These are phyloP conservation scores for Belgica antarctica DNA, from an alignment of 2,888 invertebrate species.

Conservation along the genomic window DNA sequence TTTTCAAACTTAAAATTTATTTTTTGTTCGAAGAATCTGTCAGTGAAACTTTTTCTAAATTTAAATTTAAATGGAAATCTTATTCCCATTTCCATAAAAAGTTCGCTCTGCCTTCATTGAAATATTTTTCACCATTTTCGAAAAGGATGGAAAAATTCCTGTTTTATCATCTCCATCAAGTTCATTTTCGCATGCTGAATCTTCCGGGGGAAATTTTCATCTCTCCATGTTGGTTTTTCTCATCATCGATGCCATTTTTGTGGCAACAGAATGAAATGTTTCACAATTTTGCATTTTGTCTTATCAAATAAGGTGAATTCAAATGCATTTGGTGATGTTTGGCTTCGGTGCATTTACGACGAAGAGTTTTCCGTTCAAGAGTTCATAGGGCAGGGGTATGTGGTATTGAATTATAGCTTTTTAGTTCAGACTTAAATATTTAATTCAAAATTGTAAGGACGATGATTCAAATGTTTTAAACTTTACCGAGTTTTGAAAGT, in stretches of 20 bases:
- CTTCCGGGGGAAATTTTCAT: conserved; percentile 4
- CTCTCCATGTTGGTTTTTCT: not conserved
- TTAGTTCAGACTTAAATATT: too few species aligned
- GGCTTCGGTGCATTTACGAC: too few species aligned
- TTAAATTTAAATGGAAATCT: conserved; percentile 6
- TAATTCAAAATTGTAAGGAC: too few species aligned
- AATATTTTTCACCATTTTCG: not conserved
- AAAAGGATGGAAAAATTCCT: not conserved
- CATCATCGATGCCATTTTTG: not conserved
- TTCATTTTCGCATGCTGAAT: not conserved
- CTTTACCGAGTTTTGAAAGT: too few species aligned
- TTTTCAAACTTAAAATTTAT: too few species aligned
- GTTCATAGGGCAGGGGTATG: too few species aligned
- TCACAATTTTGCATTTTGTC: not conserved
- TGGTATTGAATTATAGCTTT: too few species aligned
- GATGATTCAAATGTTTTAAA: too few species aligned
- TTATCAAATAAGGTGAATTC: too few species aligned
- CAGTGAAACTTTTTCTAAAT: not conserved
- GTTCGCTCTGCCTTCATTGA: not conserved
- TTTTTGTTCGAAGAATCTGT: not conserved
- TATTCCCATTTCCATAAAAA: not conserved
- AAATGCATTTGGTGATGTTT: too few species aligned
- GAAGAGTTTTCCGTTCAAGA: too few species aligned
- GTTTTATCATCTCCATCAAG: not conserved
- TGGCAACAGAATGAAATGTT: not conserved